Conservation (phyloP, 2,797 vertebrate species). For the Lophius americanus region DNA sequence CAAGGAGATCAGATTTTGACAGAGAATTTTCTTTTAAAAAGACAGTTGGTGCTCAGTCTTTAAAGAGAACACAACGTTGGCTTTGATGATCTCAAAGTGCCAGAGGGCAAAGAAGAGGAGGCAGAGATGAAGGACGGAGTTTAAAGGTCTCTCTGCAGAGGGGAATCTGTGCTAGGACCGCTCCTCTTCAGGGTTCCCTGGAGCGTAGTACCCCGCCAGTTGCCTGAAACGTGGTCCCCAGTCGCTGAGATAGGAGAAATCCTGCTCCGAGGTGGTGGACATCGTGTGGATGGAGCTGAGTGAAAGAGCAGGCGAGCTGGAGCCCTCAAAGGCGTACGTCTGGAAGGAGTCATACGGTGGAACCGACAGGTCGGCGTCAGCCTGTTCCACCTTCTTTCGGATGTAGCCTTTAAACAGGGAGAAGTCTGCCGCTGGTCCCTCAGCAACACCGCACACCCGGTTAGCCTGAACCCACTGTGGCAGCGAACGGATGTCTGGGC, state of each 20-base stretch:
- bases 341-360: conserved; percentile 99
- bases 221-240: conserved; percentile 97
- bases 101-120: conserved; percentile 39
- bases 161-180: conserved; percentile 86
- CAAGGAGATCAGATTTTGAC: conserved; percentile 43
- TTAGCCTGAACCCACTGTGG: conserved; percentile 88
- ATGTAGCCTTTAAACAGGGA: conserved; percentile 96
- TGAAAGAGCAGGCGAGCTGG: conserved; percentile 89
- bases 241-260: conserved; percentile 94
- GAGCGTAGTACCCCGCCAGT: conserved; percentile 92
- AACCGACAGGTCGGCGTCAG: conserved; percentile 91
- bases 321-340: conserved; percentile 97
- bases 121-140: conserved; percentile 21
- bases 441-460: conserved; percentile 73
- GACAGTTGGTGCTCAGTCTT: conserved; percentile 53
- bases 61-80: conserved; percentile 56
- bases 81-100: conserved; percentile 45
- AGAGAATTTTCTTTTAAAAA: conserved; percentile 40
- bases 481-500: conserved; percentile 86
- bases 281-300: conserved; percentile 96
- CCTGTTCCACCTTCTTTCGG: conserved; percentile 95
- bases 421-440: conserved; percentile 86
- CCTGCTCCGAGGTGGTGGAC: conserved; percentile 94
- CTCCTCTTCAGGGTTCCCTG: conserved; percentile 87
- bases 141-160: conserved; percentile 42